phyloP scores from a whole-genome alignment of 1,140 invertebrate species.

The Achroia grisella region DNA sequence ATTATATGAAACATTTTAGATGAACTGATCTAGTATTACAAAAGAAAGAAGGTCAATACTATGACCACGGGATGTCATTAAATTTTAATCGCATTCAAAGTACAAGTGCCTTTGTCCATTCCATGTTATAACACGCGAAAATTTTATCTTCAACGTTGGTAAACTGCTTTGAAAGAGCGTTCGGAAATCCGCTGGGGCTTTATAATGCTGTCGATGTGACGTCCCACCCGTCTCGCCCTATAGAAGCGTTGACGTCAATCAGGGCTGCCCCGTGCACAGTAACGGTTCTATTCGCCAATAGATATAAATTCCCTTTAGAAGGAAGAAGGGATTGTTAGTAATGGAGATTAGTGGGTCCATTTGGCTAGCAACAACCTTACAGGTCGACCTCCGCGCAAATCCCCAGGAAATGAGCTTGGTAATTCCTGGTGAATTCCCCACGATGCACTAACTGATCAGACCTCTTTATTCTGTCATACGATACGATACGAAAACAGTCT shows the following conservation, averaged over 20 bases:
- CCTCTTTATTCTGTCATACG: too few relatives aligned
- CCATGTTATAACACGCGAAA: conserved; percentile 27
- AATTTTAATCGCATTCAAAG: conserved; percentile 7
- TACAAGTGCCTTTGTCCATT: conserved; percentile 6
- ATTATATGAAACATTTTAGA: too few relatives aligned
- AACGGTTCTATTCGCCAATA: not conserved
- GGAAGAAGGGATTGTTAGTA: too few relatives aligned
- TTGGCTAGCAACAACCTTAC: too few relatives aligned
- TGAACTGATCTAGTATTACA: too few relatives aligned
- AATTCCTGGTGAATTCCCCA: too few relatives aligned
- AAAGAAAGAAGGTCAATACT: too few relatives aligned
- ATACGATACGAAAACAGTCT: too few relatives aligned
- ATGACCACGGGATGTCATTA: not conserved
- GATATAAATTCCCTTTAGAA: conserved; percentile 2
- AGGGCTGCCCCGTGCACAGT: conserved; percentile 25
- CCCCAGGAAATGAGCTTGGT: too few relatives aligned
- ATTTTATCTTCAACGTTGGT: conserved; percentile 33
- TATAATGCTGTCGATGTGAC: conserved; percentile 42
- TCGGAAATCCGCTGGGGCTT: conserved; percentile 46
- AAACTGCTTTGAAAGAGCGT: conserved; percentile 10
- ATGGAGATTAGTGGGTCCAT: too few relatives aligned
- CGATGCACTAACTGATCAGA: too few relatives aligned
- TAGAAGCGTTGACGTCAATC: conserved; percentile 17
- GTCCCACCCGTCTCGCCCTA: conserved; percentile 18
- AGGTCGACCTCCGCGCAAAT: too few relatives aligned